Base-by-base conservation (phyloP, 2,113 vertebrate species). In the Eonycteris spelaea region DNA sequence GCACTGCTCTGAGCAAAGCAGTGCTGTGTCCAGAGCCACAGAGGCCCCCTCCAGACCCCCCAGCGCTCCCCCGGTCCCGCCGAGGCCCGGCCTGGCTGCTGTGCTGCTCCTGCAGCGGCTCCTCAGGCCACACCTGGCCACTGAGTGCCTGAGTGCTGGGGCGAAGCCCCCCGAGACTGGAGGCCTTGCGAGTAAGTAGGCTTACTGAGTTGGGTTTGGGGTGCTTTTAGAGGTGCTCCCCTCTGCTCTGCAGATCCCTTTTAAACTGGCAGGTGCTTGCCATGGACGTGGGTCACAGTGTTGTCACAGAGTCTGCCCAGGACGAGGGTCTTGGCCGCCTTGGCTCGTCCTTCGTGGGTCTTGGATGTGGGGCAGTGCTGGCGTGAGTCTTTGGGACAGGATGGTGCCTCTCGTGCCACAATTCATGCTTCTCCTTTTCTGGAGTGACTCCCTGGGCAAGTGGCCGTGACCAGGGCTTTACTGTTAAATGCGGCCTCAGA, bases 331-430 rank as follows among this genome's bases (percentile, higher is more conserved):
- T 70, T 6, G 19, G 8, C 59, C 7, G 1, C 53, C 67, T 16
- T 12, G 22, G 78, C 43, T 26, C 0, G 8, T 33, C 53, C 59
- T n/a, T 38, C 5, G 0, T 2, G 22, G 67, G 26, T n/a, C 63
- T 9, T 6, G 2, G 19, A 26, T 5, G 2, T 15, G 8, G 1
- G 22, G 55, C 10, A 0, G 30, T 1, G 16, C 51, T 12, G 13
- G 13, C 3, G 0, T 16, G 15, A 30, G 9, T 4, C 10, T 57
- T 65, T 5, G 0, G 21, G 79, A 55, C 38, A 3, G n/a, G 12
- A 12, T 35, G n/a, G 3, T 1, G 16, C 53, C 87, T 19, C 1
- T 70, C 9, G 0, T 1, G 1, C 51, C 26, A 6, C 0, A 19
- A 19, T 28, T 14, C 26, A 40, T 30, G 0, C 18, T 6, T 6